Percentiles rank a stretch among this genome's conserved stretches.
Evolutionary conservation across 2,113 vertebrate species (phyloP).

Genomic region (Bos indicus): DNA sequence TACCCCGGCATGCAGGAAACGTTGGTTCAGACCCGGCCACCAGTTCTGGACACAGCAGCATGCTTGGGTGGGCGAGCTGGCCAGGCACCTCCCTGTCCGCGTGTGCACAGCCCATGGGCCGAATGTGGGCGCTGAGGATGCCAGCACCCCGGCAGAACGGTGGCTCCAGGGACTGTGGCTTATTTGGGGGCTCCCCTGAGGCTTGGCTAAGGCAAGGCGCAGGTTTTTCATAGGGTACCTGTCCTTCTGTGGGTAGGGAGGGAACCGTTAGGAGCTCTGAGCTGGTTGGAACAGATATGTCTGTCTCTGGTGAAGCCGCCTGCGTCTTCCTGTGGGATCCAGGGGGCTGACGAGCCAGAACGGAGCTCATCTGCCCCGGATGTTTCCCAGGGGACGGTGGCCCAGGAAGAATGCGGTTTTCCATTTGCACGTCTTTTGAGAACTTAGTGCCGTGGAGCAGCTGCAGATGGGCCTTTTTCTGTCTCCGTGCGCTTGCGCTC

Average conservation of each 20-base stretch:
- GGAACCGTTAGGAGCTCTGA: background rate
- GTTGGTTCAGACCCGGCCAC: background rate
- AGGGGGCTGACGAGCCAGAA: background rate
- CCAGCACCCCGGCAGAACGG: background rate
- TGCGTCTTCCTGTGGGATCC: background rate
- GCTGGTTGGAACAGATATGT: background rate
- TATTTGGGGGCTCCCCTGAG: background rate
- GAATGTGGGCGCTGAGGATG: background rate
- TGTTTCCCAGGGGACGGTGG: background rate
- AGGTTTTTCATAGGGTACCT: background rate
- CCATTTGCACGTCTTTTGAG: background rate
- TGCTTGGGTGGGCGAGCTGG: background rate
- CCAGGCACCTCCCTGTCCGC: background rate
- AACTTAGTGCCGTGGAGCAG: background rate
- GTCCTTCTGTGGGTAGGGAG: background rate
- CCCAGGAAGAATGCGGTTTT: background rate
- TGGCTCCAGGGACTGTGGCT: background rate
- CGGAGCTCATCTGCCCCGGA: background rate
- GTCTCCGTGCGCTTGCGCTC: background rate
- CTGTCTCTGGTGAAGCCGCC: background rate
- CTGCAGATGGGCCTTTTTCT: background rate
- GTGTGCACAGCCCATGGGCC: background rate
- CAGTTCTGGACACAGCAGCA: background rate
- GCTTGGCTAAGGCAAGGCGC: background rate
- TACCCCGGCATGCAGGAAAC: background rate